Conservation (phyloP, 2,797 vertebrate genomes). For the Hippopotamyrus pictus region DNA sequence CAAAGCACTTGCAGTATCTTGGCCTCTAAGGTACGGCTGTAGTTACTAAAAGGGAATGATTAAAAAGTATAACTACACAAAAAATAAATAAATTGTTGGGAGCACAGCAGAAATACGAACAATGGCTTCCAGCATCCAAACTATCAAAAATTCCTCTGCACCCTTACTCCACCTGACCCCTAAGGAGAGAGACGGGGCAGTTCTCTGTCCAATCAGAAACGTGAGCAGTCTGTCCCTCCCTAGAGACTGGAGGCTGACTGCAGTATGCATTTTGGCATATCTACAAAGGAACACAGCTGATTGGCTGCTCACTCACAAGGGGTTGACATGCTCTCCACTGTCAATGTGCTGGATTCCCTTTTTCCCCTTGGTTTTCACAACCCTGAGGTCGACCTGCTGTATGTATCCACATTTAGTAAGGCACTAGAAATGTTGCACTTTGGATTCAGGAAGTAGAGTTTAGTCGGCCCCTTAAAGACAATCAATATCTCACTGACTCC, state of each 20-base stretch:
- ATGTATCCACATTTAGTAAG: not conserved
- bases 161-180: not conserved
- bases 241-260: not conserved
- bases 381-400: not conserved
- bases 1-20: not conserved
- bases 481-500: not conserved
- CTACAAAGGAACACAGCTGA: not conserved
- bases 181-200: not conserved
- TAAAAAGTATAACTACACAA: not conserved
- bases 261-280: too few relatives aligned
- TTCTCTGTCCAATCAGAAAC: not conserved
- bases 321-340: not conserved
- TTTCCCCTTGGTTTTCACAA: not conserved
- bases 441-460: conserved; percentile 11
- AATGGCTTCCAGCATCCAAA: not conserved
- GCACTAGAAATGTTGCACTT: conserved; percentile 22
- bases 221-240: not conserved
- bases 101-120: not conserved
- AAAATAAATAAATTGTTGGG: not conserved
- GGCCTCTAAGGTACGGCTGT: not conserved
- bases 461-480: not conserved
- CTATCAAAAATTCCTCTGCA: not conserved
- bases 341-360: not conserved
- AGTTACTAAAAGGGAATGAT: not conserved
- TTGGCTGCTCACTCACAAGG: not conserved